These are phyloP conservation scores for Mormoops blainvillei DNA, from an alignment of 2,113 vertebrate genomes.

Conservation along the genomic window DNA sequence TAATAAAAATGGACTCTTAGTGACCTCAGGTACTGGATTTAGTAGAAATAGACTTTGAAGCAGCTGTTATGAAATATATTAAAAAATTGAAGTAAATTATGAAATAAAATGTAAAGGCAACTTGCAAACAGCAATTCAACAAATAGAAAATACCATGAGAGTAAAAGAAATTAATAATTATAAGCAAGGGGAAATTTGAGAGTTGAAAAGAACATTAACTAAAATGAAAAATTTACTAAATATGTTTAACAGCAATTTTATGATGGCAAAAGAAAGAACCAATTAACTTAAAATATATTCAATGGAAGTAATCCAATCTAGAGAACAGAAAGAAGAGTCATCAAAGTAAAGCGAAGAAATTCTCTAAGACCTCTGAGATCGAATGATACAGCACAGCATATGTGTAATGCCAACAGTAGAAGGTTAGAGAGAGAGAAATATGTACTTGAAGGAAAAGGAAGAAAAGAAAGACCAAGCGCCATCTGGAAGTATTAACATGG, in stretches of 20 bases:
- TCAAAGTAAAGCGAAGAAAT: not conserved
- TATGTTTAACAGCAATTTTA: not conserved
- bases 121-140: not conserved
- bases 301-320: not conserved
- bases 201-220: not conserved
- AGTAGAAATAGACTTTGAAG: not conserved
- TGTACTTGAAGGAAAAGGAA: not conserved
- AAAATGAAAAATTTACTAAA: not conserved
- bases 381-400: not conserved
- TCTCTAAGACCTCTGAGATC: not conserved
- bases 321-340: not conserved
- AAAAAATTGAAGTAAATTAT: not conserved
- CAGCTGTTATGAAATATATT: not conserved
- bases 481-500: not conserved
- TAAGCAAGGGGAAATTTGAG: not conserved
- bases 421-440: not conserved
- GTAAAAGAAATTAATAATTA: not conserved
- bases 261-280: not conserved
- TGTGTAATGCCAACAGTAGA: not conserved
- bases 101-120: not conserved
- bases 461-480: not conserved
- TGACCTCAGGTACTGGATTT: not conserved
- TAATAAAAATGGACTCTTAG: not conserved
- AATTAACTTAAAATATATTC: not conserved
- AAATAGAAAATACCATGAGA: not conserved